phyloP scores from a whole-genome alignment of 2,113 vertebrate genomes.

The Malurus alboscapulatus region DNA sequence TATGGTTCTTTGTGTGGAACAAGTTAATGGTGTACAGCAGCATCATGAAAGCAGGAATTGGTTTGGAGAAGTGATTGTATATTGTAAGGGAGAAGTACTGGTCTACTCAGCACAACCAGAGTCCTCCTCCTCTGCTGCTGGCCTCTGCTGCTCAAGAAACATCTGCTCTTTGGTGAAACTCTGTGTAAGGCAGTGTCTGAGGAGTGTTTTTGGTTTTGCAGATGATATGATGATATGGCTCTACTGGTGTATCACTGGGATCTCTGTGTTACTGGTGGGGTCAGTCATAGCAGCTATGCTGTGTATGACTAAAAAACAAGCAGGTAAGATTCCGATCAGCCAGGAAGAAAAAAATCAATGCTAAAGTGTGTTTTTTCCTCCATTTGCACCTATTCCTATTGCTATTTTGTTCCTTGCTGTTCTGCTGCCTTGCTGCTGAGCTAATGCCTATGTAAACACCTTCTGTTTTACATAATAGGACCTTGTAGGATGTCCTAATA shows the following conservation, averaged over 20 bases:
- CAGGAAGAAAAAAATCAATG: background rate
- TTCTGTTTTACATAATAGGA: background rate
- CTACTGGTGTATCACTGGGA: slow-evolving; percentile 62
- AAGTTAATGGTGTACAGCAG: background rate
- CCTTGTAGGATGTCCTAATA: background rate
- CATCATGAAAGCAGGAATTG: background rate
- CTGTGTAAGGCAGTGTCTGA: background rate
- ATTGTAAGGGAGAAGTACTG: background rate
- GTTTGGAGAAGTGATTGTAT: background rate
- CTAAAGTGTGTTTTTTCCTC: background rate
- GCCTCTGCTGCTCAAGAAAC: background rate
- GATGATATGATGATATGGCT: slow-evolving; percentile 62
- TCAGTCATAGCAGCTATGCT: slow-evolving; percentile 62
- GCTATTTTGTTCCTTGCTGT: background rate
- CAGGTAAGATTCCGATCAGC: slow-evolving; percentile 56
- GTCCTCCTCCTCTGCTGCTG: background rate
- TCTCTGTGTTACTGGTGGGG: slow-evolving; percentile 69
- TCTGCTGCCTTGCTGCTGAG: background rate
- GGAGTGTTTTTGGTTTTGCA: background rate
- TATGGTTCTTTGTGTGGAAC: background rate
- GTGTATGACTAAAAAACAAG: slow-evolving; percentile 62
- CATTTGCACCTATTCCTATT: background rate
- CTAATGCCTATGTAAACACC: background rate
- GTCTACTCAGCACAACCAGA: background rate
- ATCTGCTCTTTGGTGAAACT: background rate